Percentiles rank a stretch among this genome's conserved stretches.
Conservation (phyloP, 1,140 invertebrate genomes). For the Papilio aristodemus region DNA sequence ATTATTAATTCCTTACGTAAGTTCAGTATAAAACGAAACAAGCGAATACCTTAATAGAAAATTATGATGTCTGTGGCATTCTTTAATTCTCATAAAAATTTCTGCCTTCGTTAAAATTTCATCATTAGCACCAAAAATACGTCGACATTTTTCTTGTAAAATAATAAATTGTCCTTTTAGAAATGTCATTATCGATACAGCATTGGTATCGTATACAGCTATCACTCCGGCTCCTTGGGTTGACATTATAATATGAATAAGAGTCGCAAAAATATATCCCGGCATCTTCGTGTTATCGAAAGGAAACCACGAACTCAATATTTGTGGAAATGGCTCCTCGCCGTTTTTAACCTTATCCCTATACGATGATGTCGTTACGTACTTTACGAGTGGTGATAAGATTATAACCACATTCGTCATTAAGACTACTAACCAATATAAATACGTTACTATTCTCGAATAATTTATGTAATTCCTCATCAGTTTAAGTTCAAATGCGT, state of each 20-base stretch:
- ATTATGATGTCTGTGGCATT: constrained; percentile 60
- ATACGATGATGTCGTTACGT: constrained; percentile 41
- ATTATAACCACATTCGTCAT: constrained; percentile 46
- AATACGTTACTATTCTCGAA: constrained; percentile 51
- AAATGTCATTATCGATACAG: constrained; percentile 51
- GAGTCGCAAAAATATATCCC: constrained; percentile 46
- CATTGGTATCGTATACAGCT: constrained; percentile 55
- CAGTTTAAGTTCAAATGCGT: constrained; percentile 37
- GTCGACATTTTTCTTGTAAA: constrained; percentile 48
- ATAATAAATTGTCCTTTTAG: constrained; percentile 50
- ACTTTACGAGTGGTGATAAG: constrained; percentile 52
- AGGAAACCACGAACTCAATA: constrained; percentile 64
- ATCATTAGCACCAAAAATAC: constrained; percentile 45
- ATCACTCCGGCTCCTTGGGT: constrained; percentile 47
- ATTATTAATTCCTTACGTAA: too few relatives aligned
- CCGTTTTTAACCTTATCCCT: constrained; percentile 46
- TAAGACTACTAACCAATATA: constrained; percentile 52
- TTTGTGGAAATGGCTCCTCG: constrained; percentile 50
- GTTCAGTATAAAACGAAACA: background rate
- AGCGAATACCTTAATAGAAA: constrained; percentile 51
- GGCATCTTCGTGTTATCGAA: constrained; percentile 55
- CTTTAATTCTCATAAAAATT: constrained; percentile 49
- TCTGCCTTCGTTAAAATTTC: constrained; percentile 30
- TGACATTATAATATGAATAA: constrained; percentile 49
- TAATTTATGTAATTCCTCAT: constrained; percentile 52